Evolutionary conservation across 2,888 invertebrate species (phyloP), one percentile per base, ranked within the genome.

Genomic region (Yponomeuta sedellus): DNA sequence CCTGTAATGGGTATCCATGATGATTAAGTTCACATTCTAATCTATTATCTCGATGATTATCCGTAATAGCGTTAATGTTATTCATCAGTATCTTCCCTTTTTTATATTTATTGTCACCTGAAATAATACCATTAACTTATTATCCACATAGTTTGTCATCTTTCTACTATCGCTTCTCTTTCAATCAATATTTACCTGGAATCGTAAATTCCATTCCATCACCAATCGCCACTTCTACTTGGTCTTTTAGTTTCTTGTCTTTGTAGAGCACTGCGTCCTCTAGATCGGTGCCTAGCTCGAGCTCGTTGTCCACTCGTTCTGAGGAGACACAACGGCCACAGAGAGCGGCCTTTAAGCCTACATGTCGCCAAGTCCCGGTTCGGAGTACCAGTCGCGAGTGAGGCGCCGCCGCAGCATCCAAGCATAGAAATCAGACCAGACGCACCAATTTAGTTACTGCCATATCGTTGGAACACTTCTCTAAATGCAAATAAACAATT

Each of bases 191-290:
- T 11, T 70, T 93, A 94, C 97, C 97, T 86, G 97, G 97, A 91
- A 97, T 97, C 65, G 97, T 97, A 80, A 97, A 97, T 86, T 97
- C 97, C 96, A 97, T 97, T 72, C 97, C 97, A 82, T 97, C 97
- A 64, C 97, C 97, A 78, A 97, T 97, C 70, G 97, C 97, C 71
- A 97, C 97, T 92, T 97, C 97, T 72, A 97, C 93, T 86, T 96
- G 96, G 80, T 96, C 96, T 92, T 96, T 96, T 77, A 95, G 95
- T 86, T 97, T 97, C 86, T 96, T 96, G 79, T 97, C 96, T 82
- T 96, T 95, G 86, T 95, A 96, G 77, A 96, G 93, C 73, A 97
- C 94, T 66, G 96, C 96, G 85, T 97, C 97, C 70, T 95, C 96
- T 77, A 97, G 92, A 76, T 93, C 93, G 63, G 92, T 92, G 69